phyloP scores from a whole-genome alignment of 2,888 invertebrate genomes.

The Protophormia terraenovae region DNA sequence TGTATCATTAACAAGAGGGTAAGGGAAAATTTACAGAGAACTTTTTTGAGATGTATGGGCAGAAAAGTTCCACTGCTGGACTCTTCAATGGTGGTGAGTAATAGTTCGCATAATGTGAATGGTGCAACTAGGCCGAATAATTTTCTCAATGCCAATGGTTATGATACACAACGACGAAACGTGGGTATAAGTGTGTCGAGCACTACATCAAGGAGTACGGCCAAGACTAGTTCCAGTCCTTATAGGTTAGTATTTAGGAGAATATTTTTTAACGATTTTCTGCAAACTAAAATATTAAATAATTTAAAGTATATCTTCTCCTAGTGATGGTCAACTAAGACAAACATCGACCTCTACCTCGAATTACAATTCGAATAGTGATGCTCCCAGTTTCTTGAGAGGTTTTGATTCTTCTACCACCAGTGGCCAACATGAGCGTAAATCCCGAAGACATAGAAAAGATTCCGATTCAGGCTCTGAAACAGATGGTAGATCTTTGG shows the following conservation, averaged over 20 bases:
- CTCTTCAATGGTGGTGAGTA: conserved; percentile 88
- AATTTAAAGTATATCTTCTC: conserved; percentile 59
- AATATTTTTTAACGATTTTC: conserved; percentile 5
- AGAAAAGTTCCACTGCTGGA: conserved; percentile 91
- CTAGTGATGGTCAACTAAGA: conserved; percentile 90
- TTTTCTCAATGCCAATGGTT: conserved; percentile 78
- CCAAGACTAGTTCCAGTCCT: conserved; percentile 96
- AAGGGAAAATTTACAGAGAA: conserved; percentile 85
- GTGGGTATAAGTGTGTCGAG: conserved; percentile 97
- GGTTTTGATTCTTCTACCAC: conserved; percentile 81
- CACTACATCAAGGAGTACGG: conserved; percentile 96
- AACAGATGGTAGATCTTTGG: conserved; percentile 89
- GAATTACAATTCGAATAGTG: conserved; percentile 91
- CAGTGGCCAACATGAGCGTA: conserved; percentile 75
- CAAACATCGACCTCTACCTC: conserved; percentile 93
- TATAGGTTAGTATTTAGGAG: conserved; percentile 85
- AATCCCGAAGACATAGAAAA: conserved; percentile 82
- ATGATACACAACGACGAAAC: conserved; percentile 86
- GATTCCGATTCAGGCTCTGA: conserved; percentile 92
- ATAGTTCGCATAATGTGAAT: conserved; percentile 89
- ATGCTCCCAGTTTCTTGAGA: conserved; percentile 87
- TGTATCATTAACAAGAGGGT: conserved; percentile 94
- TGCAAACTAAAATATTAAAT: conserved; percentile 24
- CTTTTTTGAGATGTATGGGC: conserved; percentile 88
- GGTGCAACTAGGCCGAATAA: conserved; percentile 77